Conservation (phyloP, 2,888 invertebrate species). For the Phrixothrix hirtus region DNA sequence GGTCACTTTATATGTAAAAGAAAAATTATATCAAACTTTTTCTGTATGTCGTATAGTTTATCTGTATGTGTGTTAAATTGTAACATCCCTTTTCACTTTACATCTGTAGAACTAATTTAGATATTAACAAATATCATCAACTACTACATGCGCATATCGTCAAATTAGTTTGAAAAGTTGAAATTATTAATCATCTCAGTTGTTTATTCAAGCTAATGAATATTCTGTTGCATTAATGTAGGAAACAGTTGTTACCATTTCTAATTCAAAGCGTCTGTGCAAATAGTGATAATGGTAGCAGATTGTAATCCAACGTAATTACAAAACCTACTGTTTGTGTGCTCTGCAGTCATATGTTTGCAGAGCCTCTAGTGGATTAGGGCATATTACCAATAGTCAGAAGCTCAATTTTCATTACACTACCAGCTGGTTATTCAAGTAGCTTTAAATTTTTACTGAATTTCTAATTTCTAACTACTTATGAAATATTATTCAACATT, state of each 20-base stretch:
- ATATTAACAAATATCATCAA: no score
- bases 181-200: conserved; percentile 30
- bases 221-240: conserved; percentile 31
- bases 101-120: no score
- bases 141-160: neutral
- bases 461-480: no score
- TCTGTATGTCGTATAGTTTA: conserved; percentile 18
- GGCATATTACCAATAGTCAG: conserved; percentile 19
- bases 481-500: no score
- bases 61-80: no score
- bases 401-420: conserved; percentile 14
- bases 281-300: conserved; percentile 33
- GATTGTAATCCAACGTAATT: conserved; percentile 32
- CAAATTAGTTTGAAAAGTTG: conserved; percentile 21
- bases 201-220: conserved; percentile 32
- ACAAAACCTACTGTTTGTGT: conserved; percentile 31
- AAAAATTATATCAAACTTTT: conserved; percentile 24
- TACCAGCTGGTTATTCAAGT: neutral
- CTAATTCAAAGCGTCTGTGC: conserved; percentile 32
- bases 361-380: conserved; percentile 16
- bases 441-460: neutral
- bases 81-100: no score
- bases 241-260: conserved; percentile 32
- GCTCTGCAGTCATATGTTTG: conserved; percentile 25
- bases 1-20: no score